Percentiles rank a stretch among this genome's conserved stretches.
These are phyloP conservation scores for Phrixothrix hirtus DNA, from an alignment of 2,888 invertebrate species.

Conservation along the genomic window DNA sequence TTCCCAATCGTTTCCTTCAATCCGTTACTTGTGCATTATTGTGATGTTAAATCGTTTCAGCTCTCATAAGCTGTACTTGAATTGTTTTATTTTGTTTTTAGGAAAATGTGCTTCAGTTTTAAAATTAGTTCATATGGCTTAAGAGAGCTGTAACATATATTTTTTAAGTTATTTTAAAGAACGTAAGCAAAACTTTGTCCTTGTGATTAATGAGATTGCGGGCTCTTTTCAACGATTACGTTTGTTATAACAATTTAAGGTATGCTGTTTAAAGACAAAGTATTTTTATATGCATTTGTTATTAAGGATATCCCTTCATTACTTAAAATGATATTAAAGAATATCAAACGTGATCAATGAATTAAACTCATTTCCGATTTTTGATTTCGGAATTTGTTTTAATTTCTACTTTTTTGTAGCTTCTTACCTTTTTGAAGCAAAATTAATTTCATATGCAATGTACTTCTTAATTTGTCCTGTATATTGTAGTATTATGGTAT, in stretches of 20 bases:
- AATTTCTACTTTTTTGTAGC: conserved; percentile 15
- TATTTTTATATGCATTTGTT: conserved; percentile 11
- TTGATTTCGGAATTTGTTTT: conserved; percentile 27
- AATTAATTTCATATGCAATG: conserved; percentile 33
- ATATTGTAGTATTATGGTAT: conserved; percentile 39
- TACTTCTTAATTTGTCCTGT: conserved; percentile 37
- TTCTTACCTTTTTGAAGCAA: conserved; percentile 22
- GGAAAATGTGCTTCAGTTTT: too few species aligned
- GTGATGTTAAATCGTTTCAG: conserved; percentile 14
- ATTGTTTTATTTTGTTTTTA: too few species aligned
- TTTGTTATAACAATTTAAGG: conserved; percentile 3
- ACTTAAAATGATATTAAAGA: neutral
- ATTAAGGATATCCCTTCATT: neutral
- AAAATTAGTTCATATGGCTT: conserved; percentile 4
- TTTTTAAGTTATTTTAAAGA: conserved; percentile 16
- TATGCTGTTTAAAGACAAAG: neutral
- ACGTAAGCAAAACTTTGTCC: conserved; percentile 19
- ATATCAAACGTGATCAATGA: conserved; percentile 5
- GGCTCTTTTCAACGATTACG: conserved; percentile 12
- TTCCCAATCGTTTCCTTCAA: conserved; percentile 29
- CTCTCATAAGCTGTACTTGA: conserved; percentile 7
- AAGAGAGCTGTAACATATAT: conserved; percentile 8
- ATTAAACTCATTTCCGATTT: conserved; percentile 25
- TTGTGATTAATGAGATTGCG: conserved; percentile 24
- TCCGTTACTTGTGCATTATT: conserved; percentile 11